These are phyloP conservation scores for Drosophila atroscutellata DNA, from an alignment of 2,888 invertebrate species.

Conservation along the genomic window DNA sequence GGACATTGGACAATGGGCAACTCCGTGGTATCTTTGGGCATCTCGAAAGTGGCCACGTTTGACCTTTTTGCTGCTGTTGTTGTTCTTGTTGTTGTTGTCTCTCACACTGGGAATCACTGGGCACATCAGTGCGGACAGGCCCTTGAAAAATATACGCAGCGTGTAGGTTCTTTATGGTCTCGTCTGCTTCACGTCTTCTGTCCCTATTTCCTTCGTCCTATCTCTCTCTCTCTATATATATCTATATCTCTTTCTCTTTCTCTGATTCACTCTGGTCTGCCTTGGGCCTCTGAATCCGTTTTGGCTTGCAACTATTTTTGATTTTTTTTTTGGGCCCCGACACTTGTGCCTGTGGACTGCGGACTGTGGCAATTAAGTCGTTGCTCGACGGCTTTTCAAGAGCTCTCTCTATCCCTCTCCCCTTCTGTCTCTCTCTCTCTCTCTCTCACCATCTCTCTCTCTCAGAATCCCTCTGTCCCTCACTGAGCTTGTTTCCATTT, in stretches of 20 bases:
- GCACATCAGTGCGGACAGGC: slow-evolving; percentile 54
- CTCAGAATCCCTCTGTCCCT: slow-evolving; percentile 1
- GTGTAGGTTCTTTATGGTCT: slow-evolving; percentile 69
- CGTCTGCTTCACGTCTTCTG: slow-evolving; percentile 36
- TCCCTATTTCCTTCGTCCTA: slow-evolving; percentile 12
- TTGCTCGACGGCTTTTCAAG: slow-evolving; percentile 40
- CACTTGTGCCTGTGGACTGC: slow-evolving; percentile 46
- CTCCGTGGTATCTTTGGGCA: slow-evolving; percentile 51
- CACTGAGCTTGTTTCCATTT: slow-evolving; percentile 24
- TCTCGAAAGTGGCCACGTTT: slow-evolving; percentile 77
- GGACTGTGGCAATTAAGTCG: slow-evolving; percentile 59
- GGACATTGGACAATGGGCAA: slow-evolving; percentile 31
- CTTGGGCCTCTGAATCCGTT: slow-evolving; percentile 28
- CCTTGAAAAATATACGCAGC: slow-evolving; percentile 67
- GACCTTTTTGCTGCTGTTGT: slow-evolving; percentile 66
- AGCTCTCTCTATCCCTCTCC: slow-evolving; percentile 11
- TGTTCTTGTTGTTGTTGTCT: slow-evolving; percentile 8
- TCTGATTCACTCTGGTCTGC: slow-evolving; percentile 25
- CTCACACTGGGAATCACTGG: slow-evolving; percentile 49
- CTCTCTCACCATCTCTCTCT: background rate
- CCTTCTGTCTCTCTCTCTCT: slow-evolving; percentile 3
- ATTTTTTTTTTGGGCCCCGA: slow-evolving; percentile 46
- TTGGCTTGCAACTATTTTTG: slow-evolving; percentile 35
- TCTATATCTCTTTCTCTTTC: slow-evolving; percentile 7
- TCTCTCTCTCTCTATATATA: slow-evolving; percentile 1